Evolutionary conservation across 30 jellyfish, hydroid and myxozoan genomes (phyloP).

Genomic region (Aurelia aurita): DNA sequence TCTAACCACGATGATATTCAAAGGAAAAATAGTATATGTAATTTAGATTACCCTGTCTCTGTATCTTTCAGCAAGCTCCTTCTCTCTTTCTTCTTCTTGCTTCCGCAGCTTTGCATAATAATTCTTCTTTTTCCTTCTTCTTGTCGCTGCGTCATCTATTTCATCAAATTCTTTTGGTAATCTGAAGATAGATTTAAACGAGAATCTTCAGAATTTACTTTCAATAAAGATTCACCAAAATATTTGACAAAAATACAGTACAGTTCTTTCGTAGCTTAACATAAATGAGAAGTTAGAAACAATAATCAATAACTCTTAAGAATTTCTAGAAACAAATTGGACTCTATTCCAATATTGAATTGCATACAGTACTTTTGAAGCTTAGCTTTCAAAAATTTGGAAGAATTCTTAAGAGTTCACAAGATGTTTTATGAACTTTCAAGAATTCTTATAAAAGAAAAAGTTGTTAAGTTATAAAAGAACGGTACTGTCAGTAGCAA

Average conservation of each 20-base stretch:
- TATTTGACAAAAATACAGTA: neutral
- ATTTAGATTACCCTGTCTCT: slow-evolving; percentile 76
- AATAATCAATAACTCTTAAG: no score
- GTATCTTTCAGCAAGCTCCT: slow-evolving; percentile 94
- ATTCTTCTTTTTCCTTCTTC: slow-evolving; percentile 90
- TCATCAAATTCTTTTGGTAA: slow-evolving; percentile 92
- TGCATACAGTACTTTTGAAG: no score
- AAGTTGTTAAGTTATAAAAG: no score
- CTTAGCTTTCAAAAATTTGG: neutral
- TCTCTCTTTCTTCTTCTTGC: slow-evolving; percentile 97
- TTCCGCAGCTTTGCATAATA: slow-evolving; percentile 95
- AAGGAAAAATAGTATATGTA: neutral
- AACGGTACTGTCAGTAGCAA: no score
- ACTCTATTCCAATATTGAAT: no score
- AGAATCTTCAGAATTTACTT: neutral
- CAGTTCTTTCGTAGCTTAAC: neutral
- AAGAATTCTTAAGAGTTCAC: neutral
- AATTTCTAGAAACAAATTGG: no score
- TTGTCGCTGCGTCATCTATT: slow-evolving; percentile 95
- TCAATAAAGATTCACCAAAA: no score
- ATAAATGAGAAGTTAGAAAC: no score
- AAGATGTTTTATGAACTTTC: neutral
- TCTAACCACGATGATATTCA: neutral
- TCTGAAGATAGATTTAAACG: slow-evolving; percentile 15
- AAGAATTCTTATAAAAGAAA: no score